These are phyloP conservation scores for Coluber constrictor DNA, from an alignment of 2,797 vertebrate species.

Conservation along the genomic window DNA sequence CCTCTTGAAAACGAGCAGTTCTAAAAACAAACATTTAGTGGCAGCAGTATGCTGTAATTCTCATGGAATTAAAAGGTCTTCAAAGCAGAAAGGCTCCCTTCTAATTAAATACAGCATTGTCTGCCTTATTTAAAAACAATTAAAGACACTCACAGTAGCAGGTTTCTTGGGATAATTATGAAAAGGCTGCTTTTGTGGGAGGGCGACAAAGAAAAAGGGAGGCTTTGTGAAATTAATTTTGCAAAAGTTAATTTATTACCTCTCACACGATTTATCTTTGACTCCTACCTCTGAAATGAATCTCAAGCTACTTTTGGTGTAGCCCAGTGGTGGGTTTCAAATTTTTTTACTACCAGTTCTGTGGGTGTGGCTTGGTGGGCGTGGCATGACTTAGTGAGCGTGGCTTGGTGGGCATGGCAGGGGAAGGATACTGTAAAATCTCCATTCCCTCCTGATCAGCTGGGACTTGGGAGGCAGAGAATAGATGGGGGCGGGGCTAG, in stretches of 20 bases:
- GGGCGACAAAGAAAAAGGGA: not conserved
- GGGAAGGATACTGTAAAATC: too few relatives aligned
- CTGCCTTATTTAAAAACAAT: constrained; percentile 43
- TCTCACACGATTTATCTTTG: not conserved
- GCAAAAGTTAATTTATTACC: not conserved
- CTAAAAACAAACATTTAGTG: constrained; percentile 16
- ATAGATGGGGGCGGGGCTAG: too few relatives aligned
- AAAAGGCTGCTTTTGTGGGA: constrained; percentile 3
- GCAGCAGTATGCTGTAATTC: constrained; percentile 1
- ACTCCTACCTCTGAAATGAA: not conserved
- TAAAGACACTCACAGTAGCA: constrained; percentile 25
- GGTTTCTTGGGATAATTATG: constrained; percentile 30
- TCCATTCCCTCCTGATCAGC: too few relatives aligned
- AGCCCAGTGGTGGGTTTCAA: not conserved
- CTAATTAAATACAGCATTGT: constrained; percentile 5
- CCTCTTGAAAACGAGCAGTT: constrained; percentile 11
- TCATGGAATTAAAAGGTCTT: constrained; percentile 15
- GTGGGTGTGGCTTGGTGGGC: too few relatives aligned
- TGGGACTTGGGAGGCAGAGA: too few relatives aligned
- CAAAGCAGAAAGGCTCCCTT: not conserved
- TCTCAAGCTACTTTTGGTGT: not conserved
- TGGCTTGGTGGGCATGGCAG: too few relatives aligned
- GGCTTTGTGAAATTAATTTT: constrained; percentile 22
- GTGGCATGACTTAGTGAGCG: too few relatives aligned
- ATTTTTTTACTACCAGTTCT: too few relatives aligned